Base-by-base conservation (phyloP, 2,113 vertebrate species). In the Labrus mixtus region DNA sequence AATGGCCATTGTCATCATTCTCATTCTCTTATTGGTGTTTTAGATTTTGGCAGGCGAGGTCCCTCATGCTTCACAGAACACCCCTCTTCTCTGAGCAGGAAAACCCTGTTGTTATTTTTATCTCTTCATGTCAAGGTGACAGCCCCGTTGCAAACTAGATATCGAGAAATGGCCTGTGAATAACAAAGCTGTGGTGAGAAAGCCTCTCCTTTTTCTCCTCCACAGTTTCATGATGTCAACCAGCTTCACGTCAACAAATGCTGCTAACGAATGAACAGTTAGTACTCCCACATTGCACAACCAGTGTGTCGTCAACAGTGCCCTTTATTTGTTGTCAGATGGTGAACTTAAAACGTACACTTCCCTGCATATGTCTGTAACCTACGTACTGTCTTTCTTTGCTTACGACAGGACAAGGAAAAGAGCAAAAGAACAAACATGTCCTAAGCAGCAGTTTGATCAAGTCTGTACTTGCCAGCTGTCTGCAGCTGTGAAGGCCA, bases 191-290 rank as follows among this genome's bases (percentile, higher is more conserved):
- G 23, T 6, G 46, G 23, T 8, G 46, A 23, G 57, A 58, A 57
- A 59, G 37, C 69, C 45, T 55, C 41, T 53, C 57, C 61, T 74
- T 46, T 46, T 39, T 46, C 45, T 3, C 29, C 23, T 57, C 23
- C n/a, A 83, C 77, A 85, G 58, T 83, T 76, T 72, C 85, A 72
- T 76, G 88, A 82, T 82, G 69, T 56, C 73, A 81, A 80, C 84
- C 86, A 79, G 76, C 46, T 62, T 29, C 22, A 36, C 6, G n/a
- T 48, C 8, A 41, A 71, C 13, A 43, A 56, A 43, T 10, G 6
- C 36, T 60, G 54, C 56, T 20, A 56, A 51, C 19, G 33, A 72
- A 62, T 69, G 15, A 70, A 81, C 64, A 20, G 57, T 68, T 68
- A 11, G 48, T 10, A n/a, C 46, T 71, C 16, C 10, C 7, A 3